A percentile compares a stretch with the other conserved stretches of the same genome.
phyloP scores from a whole-genome alignment of 2,888 invertebrate species.

The Parasteatoda lunata region DNA sequence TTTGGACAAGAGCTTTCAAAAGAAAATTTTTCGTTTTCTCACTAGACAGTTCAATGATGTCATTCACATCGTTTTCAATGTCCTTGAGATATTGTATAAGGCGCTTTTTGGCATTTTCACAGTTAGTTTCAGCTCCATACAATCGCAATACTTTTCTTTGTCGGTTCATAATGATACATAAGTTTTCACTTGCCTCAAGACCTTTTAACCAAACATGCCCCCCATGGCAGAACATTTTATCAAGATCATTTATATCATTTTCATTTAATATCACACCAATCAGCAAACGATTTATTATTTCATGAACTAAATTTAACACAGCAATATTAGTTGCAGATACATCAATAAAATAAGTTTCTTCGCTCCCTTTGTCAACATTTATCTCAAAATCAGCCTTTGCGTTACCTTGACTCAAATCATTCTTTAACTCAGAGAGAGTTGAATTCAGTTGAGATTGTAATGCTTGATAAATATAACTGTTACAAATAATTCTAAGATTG shows the following conservation, averaged over 20 bases:
- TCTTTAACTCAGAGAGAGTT: slow-evolving; percentile 11
- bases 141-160: slow-evolving; percentile 26
- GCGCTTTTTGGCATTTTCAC: slow-evolving; percentile 18
- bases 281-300: slow-evolving; percentile 29
- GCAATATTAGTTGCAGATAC: slow-evolving; percentile 23
- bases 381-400: slow-evolving; percentile 1
- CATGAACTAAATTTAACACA: slow-evolving; percentile 33
- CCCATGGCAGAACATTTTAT: slow-evolving; percentile 62
- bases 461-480: slow-evolving; percentile 31
- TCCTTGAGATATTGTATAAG: slow-evolving; percentile 43
- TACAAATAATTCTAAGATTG: slow-evolving; percentile 15
- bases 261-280: slow-evolving; percentile 40
- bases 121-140: slow-evolving; percentile 33
- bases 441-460: slow-evolving; percentile 24
- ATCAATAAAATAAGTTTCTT: slow-evolving; percentile 25
- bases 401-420: neutral
- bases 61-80: slow-evolving; percentile 44
- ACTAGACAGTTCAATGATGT: slow-evolving; percentile 23
- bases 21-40: slow-evolving; percentile 25
- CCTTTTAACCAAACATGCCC: slow-evolving; percentile 50
- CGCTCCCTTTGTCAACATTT: slow-evolving; percentile 1
- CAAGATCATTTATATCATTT: slow-evolving; percentile 20
- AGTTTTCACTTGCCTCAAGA: slow-evolving; percentile 30
- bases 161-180: slow-evolving; percentile 31
- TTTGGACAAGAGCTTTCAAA: slow-evolving; percentile 47